Conservation (phyloP, 2,888 invertebrate genomes). For the Nysson spinosus region DNA sequence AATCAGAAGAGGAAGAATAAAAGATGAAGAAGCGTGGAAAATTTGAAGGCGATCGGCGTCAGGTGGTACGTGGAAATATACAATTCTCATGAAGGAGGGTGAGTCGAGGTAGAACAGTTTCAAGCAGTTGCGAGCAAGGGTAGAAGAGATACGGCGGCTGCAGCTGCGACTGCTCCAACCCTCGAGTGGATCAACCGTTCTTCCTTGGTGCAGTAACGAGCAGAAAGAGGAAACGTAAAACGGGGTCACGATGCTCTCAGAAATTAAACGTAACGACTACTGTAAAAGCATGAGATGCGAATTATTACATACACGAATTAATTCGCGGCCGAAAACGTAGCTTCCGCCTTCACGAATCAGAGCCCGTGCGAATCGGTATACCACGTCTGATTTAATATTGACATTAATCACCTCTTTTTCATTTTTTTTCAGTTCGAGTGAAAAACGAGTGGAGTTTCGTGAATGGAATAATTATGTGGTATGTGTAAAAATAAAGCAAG, state of each 20-base stretch:
- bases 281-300: slow-evolving; percentile 37
- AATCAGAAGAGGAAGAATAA: slow-evolving; percentile 27
- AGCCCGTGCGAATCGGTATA: too few relatives aligned
- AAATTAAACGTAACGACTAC: slow-evolving; percentile 55
- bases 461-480: too few relatives aligned
- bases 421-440: too few relatives aligned
- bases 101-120: slow-evolving; percentile 15
- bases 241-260: slow-evolving; percentile 48
- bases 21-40: slow-evolving; percentile 39
- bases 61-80: slow-evolving; percentile 36
- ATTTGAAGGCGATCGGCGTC: slow-evolving; percentile 52
- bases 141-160: slow-evolving; percentile 34
- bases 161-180: slow-evolving; percentile 53
- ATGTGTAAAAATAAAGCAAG: too few relatives aligned
- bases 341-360: slow-evolving; percentile 2
- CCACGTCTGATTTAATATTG: too few relatives aligned
- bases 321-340: slow-evolving; percentile 28
- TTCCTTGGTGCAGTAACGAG: slow-evolving; percentile 47
- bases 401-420: too few relatives aligned
- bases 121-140: slow-evolving; percentile 31
- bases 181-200: slow-evolving; percentile 53
- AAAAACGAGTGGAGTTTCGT: too few relatives aligned
- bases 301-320: slow-evolving; percentile 37
- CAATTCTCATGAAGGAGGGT: slow-evolving; percentile 39
- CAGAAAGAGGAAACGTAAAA: slow-evolving; percentile 25